Evolutionary conservation across 2,797 vertebrate genomes (phyloP), one percentile per base, ranked within the genome.

Genomic region (Triplophysa bombifrons): DNA sequence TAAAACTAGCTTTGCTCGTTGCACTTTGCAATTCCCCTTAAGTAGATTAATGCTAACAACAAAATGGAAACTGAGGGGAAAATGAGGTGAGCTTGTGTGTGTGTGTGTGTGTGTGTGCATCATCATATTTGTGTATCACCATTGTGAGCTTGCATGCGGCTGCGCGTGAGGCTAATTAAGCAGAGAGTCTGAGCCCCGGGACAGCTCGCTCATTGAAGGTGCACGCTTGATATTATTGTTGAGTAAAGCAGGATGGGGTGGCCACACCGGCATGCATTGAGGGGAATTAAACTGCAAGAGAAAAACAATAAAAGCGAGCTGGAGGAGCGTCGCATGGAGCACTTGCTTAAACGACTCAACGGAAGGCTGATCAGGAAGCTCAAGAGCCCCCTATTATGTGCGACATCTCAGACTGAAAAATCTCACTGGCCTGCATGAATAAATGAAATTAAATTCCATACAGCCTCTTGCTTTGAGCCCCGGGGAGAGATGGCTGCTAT

Each of bases 371-470:
- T 85, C 71, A 78, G 80, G 64, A 58, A 67, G 44, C 82, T 60
- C 55, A 68, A 67, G 76, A 83, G 81, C 68, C 55, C 60, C 81
- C 78, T 61, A 85, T 85, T 83, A 84, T 80, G 79, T 74, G 76
- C 69, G 68, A 51, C 14, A 56, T 78, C 46, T 78, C 72, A 78
- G 50, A 82, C 75, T 60, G 72, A 77, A 81, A 63, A 79, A 69
- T 61, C 64, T 68, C 60, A 75, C 74, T 56, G 63, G 76, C 67
- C 64, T 64, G 80, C 58, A 65, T 53, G 61, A 77, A 85, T 77
- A 75, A 81, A 80, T 50, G 20, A 80, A 88, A 86, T 84, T 78
- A 81, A 84, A 88, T 86, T 87, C 82, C 75, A 81, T 77, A 83
- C 76, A 74, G 76, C 81, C 69, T 77, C 77, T 67, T 60, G 72